A percentile compares a stretch with the other conserved stretches of the same genome.
phyloP scores from a whole-genome alignment of 2,888 invertebrate species.

The Pheosia gnoma region DNA sequence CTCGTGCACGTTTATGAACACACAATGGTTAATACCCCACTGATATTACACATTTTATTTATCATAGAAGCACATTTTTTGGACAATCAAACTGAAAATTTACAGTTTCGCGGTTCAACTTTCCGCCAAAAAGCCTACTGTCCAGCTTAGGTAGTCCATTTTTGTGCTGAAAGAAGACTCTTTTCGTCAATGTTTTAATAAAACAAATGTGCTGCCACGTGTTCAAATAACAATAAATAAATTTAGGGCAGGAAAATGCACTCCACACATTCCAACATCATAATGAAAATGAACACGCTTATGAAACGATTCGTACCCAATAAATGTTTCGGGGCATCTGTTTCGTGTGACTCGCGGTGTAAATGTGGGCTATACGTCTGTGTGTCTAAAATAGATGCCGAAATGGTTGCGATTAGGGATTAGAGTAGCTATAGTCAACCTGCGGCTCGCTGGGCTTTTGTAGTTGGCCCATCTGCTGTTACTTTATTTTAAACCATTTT shows the following conservation, averaged over 20 bases:
- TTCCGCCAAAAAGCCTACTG: too few relatives aligned
- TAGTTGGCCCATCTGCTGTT: not conserved
- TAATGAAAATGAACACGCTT: conserved; percentile 31
- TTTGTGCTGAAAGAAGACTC: too few relatives aligned
- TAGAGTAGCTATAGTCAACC: too few relatives aligned
- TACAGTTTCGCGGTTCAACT: too few relatives aligned
- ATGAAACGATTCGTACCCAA: conserved; percentile 57
- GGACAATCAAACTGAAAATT: too few relatives aligned
- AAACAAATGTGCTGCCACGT: not conserved
- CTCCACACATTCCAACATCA: conserved; percentile 29
- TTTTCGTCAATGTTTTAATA: too few relatives aligned
- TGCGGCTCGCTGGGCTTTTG: not conserved
- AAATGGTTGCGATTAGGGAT: conserved; percentile 19
- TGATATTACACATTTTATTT: too few relatives aligned
- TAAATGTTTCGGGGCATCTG: conserved; percentile 64
- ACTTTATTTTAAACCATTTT: too few relatives aligned
- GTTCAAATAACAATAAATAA: not conserved
- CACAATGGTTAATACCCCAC: too few relatives aligned
- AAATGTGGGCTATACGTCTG: conserved; percentile 45
- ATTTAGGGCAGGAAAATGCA: not conserved
- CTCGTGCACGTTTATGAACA: too few relatives aligned
- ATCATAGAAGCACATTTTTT: too few relatives aligned
- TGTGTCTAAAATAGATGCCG: conserved; percentile 42
- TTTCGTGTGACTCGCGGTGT: conserved; percentile 38
- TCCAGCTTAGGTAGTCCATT: too few relatives aligned